Base-by-base conservation (phyloP, 2,888 invertebrate genomes). In the Idaea straminata region DNA sequence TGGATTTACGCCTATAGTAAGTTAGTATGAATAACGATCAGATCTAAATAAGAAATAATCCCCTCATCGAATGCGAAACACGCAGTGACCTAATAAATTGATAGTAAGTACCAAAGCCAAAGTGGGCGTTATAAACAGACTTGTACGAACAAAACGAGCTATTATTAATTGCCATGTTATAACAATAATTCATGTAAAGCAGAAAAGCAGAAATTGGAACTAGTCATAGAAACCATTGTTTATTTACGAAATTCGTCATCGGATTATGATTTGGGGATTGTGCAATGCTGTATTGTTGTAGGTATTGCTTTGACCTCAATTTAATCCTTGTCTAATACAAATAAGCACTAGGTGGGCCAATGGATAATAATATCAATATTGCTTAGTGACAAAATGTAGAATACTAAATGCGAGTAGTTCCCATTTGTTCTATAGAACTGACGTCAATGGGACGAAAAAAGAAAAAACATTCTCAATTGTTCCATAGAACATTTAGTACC, bases 61-160 rank as follows among this genome's bases (percentile, higher is more conserved):
- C 77, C 67, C 63, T 66, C 67, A 69, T 67, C 72, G 69, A 75
- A 79, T 83, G 82, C 77, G 65, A 69, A 70, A 73, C 75, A 76
- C 66, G 72, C 74, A 68, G 72, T 68, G 86, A 85, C 87, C 85
- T 76, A 84, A 82, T 83, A 82, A 78, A 79, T 79, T 66, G 66
- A 68, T 72, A 75, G 75, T 67, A 70, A 69, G 62, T 74, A 73
- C 59, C 13, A 47, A 13, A 47, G 47, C 13, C 13, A 47, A 47
- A 47, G 66, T 69, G 66, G 65, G 69, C 61, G 66, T 65, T 65
- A 66, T 35, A 63, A 64, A 47, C 60, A 61, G 61, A 66, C 63
- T 35, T 62, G 59, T 64, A 66, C 35, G 62, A 61, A 68, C 66
- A 65, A 67, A 69, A 66, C 65, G 62, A 71, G 70, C 38, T 25